phyloP scores from a whole-genome alignment of 2,113 vertebrate genomes.

The Brevimyrus niger region DNA sequence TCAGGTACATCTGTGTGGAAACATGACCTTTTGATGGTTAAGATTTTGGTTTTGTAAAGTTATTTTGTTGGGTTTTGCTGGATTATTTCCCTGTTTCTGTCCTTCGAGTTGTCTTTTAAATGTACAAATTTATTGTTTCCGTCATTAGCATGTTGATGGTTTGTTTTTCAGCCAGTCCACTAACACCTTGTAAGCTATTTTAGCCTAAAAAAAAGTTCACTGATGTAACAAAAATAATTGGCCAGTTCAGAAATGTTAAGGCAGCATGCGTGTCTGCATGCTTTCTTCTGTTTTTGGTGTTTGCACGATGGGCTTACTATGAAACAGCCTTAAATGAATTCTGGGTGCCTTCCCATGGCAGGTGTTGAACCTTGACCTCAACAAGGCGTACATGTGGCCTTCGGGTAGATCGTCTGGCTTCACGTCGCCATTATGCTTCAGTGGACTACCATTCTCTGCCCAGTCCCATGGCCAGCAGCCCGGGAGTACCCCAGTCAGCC shows the following conservation, averaged over 20 bases:
- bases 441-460: conserved; percentile 40
- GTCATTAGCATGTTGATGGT: neutral
- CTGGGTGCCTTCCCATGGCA: conserved; percentile 45
- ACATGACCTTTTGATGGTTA: neutral
- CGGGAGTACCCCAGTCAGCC: conserved; percentile 56
- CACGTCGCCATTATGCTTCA: conserved; percentile 51
- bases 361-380: conserved; percentile 72
- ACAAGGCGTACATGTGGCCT: conserved; percentile 61
- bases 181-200: neutral
- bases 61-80: neutral
- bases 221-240: neutral
- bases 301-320: neutral
- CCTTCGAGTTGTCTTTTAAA: neutral
- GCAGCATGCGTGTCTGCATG: neutral
- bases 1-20: conserved; percentile 59
- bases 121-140: neutral
- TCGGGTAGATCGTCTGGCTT: conserved; percentile 58
- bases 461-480: conserved; percentile 37
- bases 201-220: neutral
- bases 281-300: neutral
- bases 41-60: neutral
- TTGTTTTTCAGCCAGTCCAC: neutral
- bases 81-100: neutral
- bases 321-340: neutral
- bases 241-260: neutral